Base-by-base conservation (phyloP, 2,888 invertebrate species). In the Antheraea assamensis region DNA sequence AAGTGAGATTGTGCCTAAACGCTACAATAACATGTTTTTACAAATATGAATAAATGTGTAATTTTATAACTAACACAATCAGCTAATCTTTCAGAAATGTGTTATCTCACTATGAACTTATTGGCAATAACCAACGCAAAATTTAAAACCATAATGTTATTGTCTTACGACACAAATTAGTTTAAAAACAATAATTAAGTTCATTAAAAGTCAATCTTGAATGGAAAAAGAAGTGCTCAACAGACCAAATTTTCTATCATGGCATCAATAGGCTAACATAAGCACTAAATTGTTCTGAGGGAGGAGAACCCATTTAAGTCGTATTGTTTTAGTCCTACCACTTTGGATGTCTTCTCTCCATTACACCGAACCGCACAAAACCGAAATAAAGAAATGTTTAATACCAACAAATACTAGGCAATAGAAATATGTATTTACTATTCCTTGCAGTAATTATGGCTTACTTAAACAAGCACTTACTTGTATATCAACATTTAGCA, bases 231-330 rank as follows among this genome's bases (percentile, higher is more conserved):
- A 64, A 64, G 0, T 64, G 17, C 30, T 30, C 3, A 15, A 30
- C 17, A 17, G 13, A 58, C 3, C 30, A 5, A 64, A 81, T 82
- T 79, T 78, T 80, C 83, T 85, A 85, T 85, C 81, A 80, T 78
- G 78, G 83, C 81, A 84, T 86, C 84, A 86, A 85, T 85, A 81
- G 81, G 76, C 80, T 78, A 85, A 85, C 84, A 88, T 85, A 85
- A 87, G 83, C 79, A 86, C 83, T 83, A 84, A 87, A 88, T 88
- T 85, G 84, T 81, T 78, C 75, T 78, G 78, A 82, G 81, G 82
- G 85, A 84, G 85, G 84, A 87, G 80, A 88, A 89, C 85, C 88
- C 87, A 88, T 90, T 92, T 88, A 90, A 90, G 87, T 88, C 88
- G 77, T 79, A 80, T 82, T 87, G 86, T 88, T 90, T 89, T 87